Evolutionary conservation across 2,888 invertebrate species (phyloP).

Genomic region (Drosophila seclusa): DNA sequence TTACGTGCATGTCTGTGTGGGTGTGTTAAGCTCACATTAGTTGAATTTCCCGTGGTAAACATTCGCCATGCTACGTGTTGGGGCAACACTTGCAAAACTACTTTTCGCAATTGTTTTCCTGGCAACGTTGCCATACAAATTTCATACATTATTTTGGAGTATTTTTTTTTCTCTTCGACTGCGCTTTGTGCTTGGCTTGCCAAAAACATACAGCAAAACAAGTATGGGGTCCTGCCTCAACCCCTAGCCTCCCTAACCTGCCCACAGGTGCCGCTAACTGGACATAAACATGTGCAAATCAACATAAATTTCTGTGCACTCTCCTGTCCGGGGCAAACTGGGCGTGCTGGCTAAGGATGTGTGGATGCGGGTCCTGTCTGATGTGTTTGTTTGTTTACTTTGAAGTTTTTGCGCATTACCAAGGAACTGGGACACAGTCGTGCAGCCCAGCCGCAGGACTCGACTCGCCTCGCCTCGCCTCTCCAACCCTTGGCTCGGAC

Average conservation of each 20-base stretch:
- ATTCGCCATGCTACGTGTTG: slow-evolving; percentile 64
- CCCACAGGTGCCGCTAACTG: slow-evolving; percentile 72
- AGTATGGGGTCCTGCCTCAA: slow-evolving; percentile 15
- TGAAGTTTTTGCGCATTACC: slow-evolving; percentile 73
- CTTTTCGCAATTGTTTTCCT: slow-evolving; percentile 79
- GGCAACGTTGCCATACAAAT: slow-evolving; percentile 69
- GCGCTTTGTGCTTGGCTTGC: slow-evolving; percentile 59
- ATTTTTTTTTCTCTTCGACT: not conserved
- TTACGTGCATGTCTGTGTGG: slow-evolving; percentile 14
- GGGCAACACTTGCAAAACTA: slow-evolving; percentile 63
- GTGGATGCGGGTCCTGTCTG: slow-evolving; percentile 43
- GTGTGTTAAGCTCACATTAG: slow-evolving; percentile 57
- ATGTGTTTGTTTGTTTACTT: slow-evolving; percentile 81
- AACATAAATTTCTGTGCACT: slow-evolving; percentile 68
- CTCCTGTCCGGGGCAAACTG: slow-evolving; percentile 21
- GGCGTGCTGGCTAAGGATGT: slow-evolving; percentile 1
- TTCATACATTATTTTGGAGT: slow-evolving; percentile 29
- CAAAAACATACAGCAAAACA: slow-evolving; percentile 73
- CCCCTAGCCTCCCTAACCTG: not conserved
- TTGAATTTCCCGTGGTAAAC: slow-evolving; percentile 72
- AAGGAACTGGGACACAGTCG: slow-evolving; percentile 66
- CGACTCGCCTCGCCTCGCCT: not conserved
- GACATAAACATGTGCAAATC: slow-evolving; percentile 81
- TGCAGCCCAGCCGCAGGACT: slow-evolving; percentile 49
- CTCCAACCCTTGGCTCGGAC: slow-evolving; percentile 23